Evolutionary conservation across 2,797 vertebrate species (phyloP).

Genomic region (Cygnus olor): DNA sequence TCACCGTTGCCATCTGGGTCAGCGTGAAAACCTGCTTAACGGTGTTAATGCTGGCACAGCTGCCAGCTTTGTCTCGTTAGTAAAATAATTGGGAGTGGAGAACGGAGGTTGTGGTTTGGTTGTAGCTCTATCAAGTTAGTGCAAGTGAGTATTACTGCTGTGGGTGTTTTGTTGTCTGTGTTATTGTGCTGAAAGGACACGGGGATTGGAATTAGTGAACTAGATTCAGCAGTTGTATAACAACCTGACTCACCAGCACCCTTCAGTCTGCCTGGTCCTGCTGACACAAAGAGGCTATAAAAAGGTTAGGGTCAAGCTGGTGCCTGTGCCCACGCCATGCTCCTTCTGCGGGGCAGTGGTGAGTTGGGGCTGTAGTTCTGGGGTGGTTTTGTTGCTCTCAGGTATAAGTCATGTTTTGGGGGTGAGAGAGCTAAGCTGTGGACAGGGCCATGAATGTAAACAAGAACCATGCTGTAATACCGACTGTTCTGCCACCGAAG

Average conservation of each 20-base stretch:
- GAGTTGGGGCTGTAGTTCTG: not conserved
- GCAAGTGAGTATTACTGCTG: not conserved
- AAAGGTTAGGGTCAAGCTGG: not conserved
- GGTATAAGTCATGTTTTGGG: not conserved
- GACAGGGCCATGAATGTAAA: not conserved
- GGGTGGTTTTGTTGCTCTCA: not conserved
- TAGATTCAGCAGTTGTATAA: not conserved
- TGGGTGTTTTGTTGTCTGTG: not conserved
- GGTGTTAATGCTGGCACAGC: not conserved
- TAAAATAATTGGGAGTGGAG: not conserved
- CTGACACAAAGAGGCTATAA: not conserved
- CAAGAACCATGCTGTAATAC: not conserved
- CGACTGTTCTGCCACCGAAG: not conserved
- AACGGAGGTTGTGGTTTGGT: not conserved
- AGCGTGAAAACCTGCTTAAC: not conserved
- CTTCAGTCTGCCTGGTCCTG: not conserved
- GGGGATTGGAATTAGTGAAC: not conserved
- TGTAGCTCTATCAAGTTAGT: not conserved
- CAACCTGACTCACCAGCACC: not conserved
- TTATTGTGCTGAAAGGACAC: not conserved
- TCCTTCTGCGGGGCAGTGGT: not conserved
- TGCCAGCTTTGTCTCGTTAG: not conserved
- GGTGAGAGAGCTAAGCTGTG: not conserved
- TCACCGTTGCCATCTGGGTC: fast-evolving
- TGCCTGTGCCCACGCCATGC: fast-evolving